Base-by-base conservation (phyloP, 64 coral and sea anemone genomes). In the Pocillopora verrucosa region DNA sequence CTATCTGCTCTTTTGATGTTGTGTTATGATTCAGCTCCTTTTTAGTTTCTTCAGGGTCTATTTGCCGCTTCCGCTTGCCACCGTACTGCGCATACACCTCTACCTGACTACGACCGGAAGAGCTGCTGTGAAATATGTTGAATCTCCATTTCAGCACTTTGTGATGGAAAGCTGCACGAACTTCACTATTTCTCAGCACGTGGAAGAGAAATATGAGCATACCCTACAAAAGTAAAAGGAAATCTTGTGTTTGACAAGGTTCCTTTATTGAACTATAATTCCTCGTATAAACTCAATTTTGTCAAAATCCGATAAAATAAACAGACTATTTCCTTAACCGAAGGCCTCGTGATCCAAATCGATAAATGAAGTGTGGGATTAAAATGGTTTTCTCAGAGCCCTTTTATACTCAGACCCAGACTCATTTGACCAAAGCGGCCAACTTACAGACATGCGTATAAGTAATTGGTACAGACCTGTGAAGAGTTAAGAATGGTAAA, bases 401-500 rank as follows among this genome's bases (percentile, higher is more conserved):
- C 30, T 30, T 30, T 30, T 0, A 30, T 30, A 30, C 30, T 30
- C 30, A 30, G 30, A 30, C 30, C 30, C 30, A 30, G 30, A 30
- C 30, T 0, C 7, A 51, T 51, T 51, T 3, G 41, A 51, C 41
- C 41, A 51, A 51, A 51, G 41, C 41, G 41, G 3, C 7, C 41
- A 51, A 51, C 41, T 51, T 51, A 51, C 7, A 51, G 41, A 51
- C 41, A 0, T 51, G 7, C 41, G 41, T 68, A 79, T 2, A 65
- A 2, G 4, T 2, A 57, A 22, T 17, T 7, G 26, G n/a, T 16
- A 85, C 82, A 70, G 13, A 92, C 90, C 90, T 92, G 90, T 16
- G 84, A 22, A 1, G 90, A 92, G 81, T 92, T 92, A 13, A 92
- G 90, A 77, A 92, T 92, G 0, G 90, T 92, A 69, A 92, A 92